phyloP scores from a whole-genome alignment of 1,140 invertebrate genomes.

The Formica selysi region DNA sequence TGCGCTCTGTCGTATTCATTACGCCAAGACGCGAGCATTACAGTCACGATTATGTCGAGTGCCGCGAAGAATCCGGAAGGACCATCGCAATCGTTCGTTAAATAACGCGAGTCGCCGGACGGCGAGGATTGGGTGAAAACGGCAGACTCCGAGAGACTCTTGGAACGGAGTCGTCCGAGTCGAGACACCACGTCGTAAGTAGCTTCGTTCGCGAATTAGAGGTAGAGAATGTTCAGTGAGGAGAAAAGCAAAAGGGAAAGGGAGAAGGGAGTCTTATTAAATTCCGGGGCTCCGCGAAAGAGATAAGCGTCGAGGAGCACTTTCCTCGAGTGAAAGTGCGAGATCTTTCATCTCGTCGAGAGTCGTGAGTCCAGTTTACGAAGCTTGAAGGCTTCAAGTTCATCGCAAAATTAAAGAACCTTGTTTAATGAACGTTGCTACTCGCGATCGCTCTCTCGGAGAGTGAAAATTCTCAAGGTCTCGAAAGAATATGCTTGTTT shows the following conservation, averaged over 20 bases:
- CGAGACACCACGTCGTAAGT: conserved; percentile 17
- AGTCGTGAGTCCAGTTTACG: background rate
- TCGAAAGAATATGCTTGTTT: too few relatives aligned
- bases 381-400: background rate
- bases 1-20: background rate
- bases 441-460: background rate
- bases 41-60: conserved; percentile 67
- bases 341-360: background rate
- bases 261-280: too few relatives aligned
- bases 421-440: too few relatives aligned
- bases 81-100: conserved; percentile 75
- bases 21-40: background rate
- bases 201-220: background rate
- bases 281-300: too few relatives aligned
- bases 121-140: background rate
- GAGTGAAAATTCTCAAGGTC: background rate
- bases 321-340: background rate
- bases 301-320: background rate
- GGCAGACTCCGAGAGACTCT: background rate
- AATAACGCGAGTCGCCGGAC: conserved; percentile 76
- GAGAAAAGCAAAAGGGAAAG: too few relatives aligned
- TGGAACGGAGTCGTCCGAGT: background rate
- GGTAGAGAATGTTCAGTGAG: background rate
- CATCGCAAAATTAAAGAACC: too few relatives aligned
- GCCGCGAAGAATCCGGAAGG: conserved; percentile 46